These are phyloP conservation scores for Chloroceryle aenea DNA, from an alignment of 2,113 vertebrate genomes.

Conservation along the genomic window DNA sequence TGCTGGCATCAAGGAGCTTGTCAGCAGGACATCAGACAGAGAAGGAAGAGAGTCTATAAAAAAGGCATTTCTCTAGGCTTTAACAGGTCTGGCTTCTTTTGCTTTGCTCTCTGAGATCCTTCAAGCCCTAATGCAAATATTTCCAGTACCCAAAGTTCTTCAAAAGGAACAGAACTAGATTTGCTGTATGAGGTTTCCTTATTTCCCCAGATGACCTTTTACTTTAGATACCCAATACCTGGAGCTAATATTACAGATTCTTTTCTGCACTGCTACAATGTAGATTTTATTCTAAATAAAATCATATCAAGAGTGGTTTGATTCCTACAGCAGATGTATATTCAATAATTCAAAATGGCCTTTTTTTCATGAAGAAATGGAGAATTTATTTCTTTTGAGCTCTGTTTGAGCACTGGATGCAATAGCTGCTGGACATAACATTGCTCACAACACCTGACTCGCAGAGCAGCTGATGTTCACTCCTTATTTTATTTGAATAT, in stretches of 20 bases:
- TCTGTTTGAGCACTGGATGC: not conserved
- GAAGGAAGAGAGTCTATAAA: not conserved
- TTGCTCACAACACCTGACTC: not conserved
- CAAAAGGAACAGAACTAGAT: not conserved
- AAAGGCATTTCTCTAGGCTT: not conserved
- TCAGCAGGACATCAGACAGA: too few relatives aligned
- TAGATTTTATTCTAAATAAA: not conserved
- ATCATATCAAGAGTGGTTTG: not conserved
- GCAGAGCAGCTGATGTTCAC: not conserved
- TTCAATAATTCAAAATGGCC: not conserved
- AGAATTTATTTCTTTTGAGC: not conserved
- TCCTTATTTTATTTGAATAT: not conserved
- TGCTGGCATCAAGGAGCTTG: too few relatives aligned
- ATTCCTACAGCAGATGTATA: not conserved
- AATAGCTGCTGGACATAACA: not conserved
- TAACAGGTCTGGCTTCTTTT: fast-evolving
- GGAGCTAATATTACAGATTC: not conserved
- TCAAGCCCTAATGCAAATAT: not conserved
- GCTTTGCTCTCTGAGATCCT: not conserved
- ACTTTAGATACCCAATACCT: not conserved
- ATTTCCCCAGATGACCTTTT: not conserved
- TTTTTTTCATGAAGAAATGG: not conserved
- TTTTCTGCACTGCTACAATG: not conserved
- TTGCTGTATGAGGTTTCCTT: not conserved
- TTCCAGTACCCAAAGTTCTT: not conserved